Percentiles rank a stretch among this genome's conserved stretches.
These are phyloP conservation scores for Conistra vaccinii DNA, from an alignment of 2,888 invertebrate genomes.

Conservation along the genomic window DNA sequence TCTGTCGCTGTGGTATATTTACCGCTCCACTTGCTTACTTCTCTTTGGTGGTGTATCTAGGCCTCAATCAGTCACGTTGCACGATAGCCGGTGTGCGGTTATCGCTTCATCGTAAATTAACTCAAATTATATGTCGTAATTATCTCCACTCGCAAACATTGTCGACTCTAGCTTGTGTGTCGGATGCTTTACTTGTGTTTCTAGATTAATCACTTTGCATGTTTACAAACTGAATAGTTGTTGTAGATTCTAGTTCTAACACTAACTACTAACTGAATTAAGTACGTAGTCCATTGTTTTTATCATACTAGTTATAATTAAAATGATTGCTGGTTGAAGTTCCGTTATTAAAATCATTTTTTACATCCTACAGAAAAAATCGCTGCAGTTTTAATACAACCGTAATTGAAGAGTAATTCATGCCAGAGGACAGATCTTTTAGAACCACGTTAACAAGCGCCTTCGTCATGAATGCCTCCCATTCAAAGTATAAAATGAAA, in stretches of 20 bases:
- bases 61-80: conserved; percentile 77
- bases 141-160: conserved; percentile 67
- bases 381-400: conserved; percentile 39
- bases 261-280: background rate
- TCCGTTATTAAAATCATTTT: conserved; percentile 18
- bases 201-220: conserved; percentile 43
- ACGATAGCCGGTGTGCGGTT: conserved; percentile 70
- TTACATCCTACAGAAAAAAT: conserved; percentile 18
- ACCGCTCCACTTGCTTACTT: conserved; percentile 42
- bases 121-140: conserved; percentile 82
- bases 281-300: conserved; percentile 11
- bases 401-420: conserved; percentile 59
- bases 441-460: conserved; percentile 56
- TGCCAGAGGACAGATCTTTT: conserved; percentile 46
- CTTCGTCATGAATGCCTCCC: conserved; percentile 50
- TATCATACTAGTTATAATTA: conserved; percentile 9
- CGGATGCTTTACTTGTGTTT: conserved; percentile 51
- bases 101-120: conserved; percentile 84
- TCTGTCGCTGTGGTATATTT: conserved; percentile 47
- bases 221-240: conserved; percentile 39
- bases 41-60: conserved; percentile 53
- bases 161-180: conserved; percentile 46
- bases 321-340: conserved; percentile 31
- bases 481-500: conserved; percentile 60
- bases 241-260: conserved; percentile 27